These are phyloP conservation scores for Eremophila alpestris DNA, from an alignment of 2,797 vertebrate genomes.

Conservation along the genomic window DNA sequence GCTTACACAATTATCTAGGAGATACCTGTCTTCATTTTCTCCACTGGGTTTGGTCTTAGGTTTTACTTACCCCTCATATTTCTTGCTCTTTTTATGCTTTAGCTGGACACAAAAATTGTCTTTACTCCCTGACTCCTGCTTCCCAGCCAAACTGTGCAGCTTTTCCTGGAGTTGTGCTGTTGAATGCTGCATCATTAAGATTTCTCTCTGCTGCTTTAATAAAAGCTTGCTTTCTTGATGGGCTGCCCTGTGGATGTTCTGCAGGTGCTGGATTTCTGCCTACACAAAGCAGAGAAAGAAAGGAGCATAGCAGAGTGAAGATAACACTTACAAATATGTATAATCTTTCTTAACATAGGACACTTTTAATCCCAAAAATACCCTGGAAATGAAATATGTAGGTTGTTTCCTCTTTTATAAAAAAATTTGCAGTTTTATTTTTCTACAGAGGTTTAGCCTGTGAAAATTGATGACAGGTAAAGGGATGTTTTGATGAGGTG, in stretches of 20 bases:
- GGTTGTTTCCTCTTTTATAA: neutral
- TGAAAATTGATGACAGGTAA: neutral
- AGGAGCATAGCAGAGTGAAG: neutral
- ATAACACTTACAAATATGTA: neutral
- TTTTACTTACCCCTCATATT: conserved; percentile 5
- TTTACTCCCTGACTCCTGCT: neutral
- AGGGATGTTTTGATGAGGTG: neutral
- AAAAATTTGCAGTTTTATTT: neutral
- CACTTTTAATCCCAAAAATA: neutral
- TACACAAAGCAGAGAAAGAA: neutral
- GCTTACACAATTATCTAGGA: neutral
- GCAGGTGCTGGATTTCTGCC: conserved; percentile 72
- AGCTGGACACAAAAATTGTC: neutral
- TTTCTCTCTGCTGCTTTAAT: conserved; percentile 68
- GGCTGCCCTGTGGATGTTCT: conserved; percentile 32
- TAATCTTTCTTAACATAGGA: neutral
- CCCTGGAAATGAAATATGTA: neutral
- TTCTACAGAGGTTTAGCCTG: neutral
- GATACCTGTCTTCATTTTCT: neutral
- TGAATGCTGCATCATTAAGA: conserved; percentile 49
- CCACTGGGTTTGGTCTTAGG: neutral
- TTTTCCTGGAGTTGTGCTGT: conserved; percentile 40
- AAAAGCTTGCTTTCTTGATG: conserved; percentile 68
- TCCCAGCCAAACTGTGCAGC: neutral
- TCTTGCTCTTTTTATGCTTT: neutral